Base-by-base conservation (phyloP, 2,888 invertebrate genomes). In the Phania funesta region DNA sequence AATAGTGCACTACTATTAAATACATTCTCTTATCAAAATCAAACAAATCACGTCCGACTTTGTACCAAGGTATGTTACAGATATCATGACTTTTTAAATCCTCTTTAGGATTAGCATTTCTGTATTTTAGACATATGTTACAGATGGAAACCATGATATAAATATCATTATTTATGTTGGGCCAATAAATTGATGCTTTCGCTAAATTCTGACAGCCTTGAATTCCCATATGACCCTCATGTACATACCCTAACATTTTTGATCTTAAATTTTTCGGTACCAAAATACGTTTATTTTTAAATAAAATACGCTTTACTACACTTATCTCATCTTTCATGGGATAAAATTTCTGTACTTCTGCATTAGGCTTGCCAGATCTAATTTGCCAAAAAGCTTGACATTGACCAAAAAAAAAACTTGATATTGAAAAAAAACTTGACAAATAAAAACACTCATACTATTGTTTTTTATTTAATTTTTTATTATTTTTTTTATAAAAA, bases 161-260 rank as follows among this genome's bases (percentile, higher is more conserved):
- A 50, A 83, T 83, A 24, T 81, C 79, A 24, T 60, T 64, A 48
- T 83, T 74, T 9, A 77, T 84, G 18, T 80, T 65, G 6, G 84
- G 84, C 77, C 80, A 84, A 38, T 54, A 84, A 13, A 83, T 58
- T 13, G 75, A 52, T 5, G 20, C 20, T 11, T 46, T 76, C 3
- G 82, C 82, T 9, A 67, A 32, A 65, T 35, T 81, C 9, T 68
- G 54, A 16, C 83, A 83, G 20, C 60, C 41, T 48, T 75, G 48
- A 16, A 62, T 48, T 35, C 83, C 77, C 50, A 78, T 64, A 32
- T 83, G 80, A 1, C 80, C 83, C 50, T 80, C 80, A 54, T 83
- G 71, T 7, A 76, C 13, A 44, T 71, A 54, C 9, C 35, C 16
- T 11, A 83, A 50, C 20, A 81, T 71, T 22, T 67, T 44, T 1